A percentile compares a stretch with the other conserved stretches of the same genome.
Evolutionary conservation across 2,888 invertebrate genomes (phyloP).

Genomic region (Tridacna gigas): DNA sequence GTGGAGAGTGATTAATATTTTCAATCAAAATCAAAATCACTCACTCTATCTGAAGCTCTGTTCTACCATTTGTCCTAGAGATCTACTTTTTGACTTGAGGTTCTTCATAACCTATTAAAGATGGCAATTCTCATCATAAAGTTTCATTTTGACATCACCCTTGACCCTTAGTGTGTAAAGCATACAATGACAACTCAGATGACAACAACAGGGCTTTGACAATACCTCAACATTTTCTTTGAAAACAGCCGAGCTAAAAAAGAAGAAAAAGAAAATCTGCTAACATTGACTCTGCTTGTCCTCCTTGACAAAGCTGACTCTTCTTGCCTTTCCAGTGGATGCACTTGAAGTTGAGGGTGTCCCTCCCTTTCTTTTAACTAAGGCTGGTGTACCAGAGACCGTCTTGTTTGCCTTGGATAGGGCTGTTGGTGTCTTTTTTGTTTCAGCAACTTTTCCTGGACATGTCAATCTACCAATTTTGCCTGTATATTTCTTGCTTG

Average conservation of each 20-base stretch:
- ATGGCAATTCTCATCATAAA: no score
- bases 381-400: constrained; percentile 23
- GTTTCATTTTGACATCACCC: no score
- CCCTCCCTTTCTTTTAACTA: not conserved
- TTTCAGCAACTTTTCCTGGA: constrained; percentile 64
- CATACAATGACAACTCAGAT: no score
- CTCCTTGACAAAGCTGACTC: constrained; percentile 75
- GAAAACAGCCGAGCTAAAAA: not conserved
- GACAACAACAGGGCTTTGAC: no score
- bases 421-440: constrained; percentile 66
- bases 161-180: no score
- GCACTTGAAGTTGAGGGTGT: constrained; percentile 2
- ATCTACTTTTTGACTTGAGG: no score
- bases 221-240: no score
- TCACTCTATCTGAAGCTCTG: no score
- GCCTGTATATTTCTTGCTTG: constrained; percentile 70
- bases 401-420: constrained; percentile 48
- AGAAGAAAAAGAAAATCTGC: not conserved
- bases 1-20: no score
- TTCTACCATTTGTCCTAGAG: no score
- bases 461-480: constrained; percentile 15
- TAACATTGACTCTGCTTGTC: constrained; percentile 68
- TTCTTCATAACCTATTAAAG: no score
- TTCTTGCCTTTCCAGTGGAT: constrained; percentile 51
- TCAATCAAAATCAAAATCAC: no score